A percentile compares a stretch with the other conserved stretches of the same genome.
Evolutionary conservation across 2,113 vertebrate genomes (phyloP).

Genomic region (Bubo bubo): DNA sequence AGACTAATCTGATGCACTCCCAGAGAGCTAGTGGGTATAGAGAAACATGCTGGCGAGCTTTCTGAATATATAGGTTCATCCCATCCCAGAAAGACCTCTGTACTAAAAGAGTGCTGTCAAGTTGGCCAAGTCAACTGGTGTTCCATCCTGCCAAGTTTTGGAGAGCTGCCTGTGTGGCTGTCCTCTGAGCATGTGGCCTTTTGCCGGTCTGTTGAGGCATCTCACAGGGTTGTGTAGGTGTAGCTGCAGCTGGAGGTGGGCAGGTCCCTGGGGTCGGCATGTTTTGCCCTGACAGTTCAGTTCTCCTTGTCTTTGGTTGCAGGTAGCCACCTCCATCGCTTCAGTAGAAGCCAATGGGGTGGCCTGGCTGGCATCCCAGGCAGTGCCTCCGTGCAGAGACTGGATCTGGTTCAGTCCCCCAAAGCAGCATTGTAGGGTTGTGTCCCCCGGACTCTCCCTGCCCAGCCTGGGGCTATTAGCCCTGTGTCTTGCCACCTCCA

Average conservation of each 20-base stretch:
- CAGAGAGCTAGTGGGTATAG: background rate
- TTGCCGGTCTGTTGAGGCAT: accelerated
- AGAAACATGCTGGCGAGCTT: background rate
- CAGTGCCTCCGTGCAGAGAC: background rate
- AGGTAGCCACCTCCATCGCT: background rate
- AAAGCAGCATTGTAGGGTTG: background rate
- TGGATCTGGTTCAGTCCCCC: accelerated
- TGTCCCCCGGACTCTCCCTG: background rate
- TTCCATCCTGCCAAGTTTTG: background rate
- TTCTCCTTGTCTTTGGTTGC: background rate
- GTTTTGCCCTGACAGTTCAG: background rate
- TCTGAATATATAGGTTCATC: background rate
- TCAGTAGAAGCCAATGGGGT: too few species aligned
- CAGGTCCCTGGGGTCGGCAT: background rate
- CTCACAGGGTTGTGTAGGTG: background rate
- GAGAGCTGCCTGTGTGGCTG: background rate
- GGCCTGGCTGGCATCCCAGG: background rate
- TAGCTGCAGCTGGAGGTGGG: background rate
- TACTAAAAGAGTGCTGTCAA: accelerated
- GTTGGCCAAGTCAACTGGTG: background rate
- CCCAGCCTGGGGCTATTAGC: accelerated
- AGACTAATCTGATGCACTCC: background rate
- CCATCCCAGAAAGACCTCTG: background rate
- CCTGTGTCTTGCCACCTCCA: background rate
- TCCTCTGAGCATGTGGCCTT: accelerated